Evolutionary conservation across 2,113 vertebrate species (phyloP).

Genomic region (Microcebus griseorufus): DNA sequence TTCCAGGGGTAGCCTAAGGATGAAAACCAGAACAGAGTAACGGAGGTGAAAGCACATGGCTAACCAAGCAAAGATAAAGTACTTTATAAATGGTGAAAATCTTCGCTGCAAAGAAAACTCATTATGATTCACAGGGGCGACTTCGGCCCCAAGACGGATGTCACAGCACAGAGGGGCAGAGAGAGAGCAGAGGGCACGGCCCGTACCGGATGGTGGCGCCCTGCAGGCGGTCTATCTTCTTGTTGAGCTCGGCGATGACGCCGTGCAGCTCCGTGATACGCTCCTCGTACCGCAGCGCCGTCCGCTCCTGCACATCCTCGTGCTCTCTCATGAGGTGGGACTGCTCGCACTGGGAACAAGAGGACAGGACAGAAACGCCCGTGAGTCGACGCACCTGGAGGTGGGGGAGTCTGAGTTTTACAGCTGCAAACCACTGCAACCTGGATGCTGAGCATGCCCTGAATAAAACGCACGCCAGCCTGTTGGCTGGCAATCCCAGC

Average conservation of each 20-base stretch:
- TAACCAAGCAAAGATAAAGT: background rate
- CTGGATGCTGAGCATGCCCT: background rate
- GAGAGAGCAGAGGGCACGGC: accelerated
- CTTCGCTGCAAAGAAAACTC: background rate
- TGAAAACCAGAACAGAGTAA: background rate
- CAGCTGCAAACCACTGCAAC: background rate
- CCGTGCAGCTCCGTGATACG: constrained; percentile 92
- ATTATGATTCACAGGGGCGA: background rate
- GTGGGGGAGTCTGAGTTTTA: background rate
- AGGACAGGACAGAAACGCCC: constrained; percentile 6
- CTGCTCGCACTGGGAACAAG: constrained; percentile 87
- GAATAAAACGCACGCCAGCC: background rate
- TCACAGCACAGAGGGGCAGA: background rate
- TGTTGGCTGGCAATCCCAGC: background rate
- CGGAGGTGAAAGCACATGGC: background rate
- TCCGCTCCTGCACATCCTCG: constrained; percentile 91
- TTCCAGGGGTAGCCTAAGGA: background rate
- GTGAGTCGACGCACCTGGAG: background rate
- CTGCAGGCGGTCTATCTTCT: constrained; percentile 92
- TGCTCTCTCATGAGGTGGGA: constrained; percentile 92
- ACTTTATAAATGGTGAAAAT: background rate
- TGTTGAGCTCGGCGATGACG: constrained; percentile 92
- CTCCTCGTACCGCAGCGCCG: constrained; percentile 90
- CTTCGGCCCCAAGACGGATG: background rate
- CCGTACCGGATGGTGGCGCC: constrained; percentile 89